Base-by-base conservation (phyloP, 2,797 vertebrate species). In the Thalassophryne amazonica region DNA sequence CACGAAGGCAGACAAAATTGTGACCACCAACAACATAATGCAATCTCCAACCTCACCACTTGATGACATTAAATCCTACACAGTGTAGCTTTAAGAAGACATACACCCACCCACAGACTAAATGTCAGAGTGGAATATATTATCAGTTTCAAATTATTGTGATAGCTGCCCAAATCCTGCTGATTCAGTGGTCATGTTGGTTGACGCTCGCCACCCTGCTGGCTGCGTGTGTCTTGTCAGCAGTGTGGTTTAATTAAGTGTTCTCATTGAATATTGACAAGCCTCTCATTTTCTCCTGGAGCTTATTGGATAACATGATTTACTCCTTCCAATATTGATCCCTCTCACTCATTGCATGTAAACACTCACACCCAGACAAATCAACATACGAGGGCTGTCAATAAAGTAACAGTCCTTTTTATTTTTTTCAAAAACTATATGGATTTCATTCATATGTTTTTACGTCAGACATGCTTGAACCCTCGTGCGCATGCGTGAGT, bases 181-280 rank as follows among this genome's bases (percentile, higher is more conserved):
- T 75, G 79, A 69, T 64, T 58, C 61, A 65, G 62, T 62, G 41
- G 43, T 48, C 54, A 47, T 31, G 47, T 59, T 34, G 69, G 34
- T 56, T 34, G 33, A 42, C 32, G 54, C 34, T 46, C 36, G 33
- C 41, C 71, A 40, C 69, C 74, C 49, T 51, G 45, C 56, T 57
- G 35, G 47, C 60, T 57, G 43, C 61, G 67, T 60, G 57, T 42
- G 53, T 59, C 59, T 72, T 63, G 76, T 84, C 70, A 73, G 63
- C 60, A 48, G 39, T 11, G 25, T 43, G 65, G 43, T 83, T 79
- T 87, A 87, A 86, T 86, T 84, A 85, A 86, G 87, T 70, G 78
- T 76, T 78, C 74, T 43, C 53, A 53, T 59, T 53, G 71, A 70
- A 73, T 83, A 86, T 88, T 75, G 86, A 86, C 83, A 53, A 20